phyloP scores from a whole-genome alignment of 2,113 vertebrate genomes.

The Stegastes partitus region DNA sequence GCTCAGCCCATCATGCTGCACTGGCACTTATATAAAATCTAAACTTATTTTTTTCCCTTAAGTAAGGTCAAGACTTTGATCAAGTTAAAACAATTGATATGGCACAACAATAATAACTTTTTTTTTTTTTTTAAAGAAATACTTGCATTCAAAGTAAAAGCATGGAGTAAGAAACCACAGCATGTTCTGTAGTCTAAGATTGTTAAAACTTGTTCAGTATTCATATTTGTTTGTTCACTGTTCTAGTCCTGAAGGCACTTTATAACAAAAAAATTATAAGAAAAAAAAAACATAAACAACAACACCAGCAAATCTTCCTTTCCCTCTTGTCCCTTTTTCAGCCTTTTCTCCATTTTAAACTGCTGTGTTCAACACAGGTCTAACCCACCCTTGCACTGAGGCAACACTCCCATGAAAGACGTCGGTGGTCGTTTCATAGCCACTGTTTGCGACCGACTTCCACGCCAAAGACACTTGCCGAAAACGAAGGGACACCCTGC shows the following conservation, averaged over 20 bases:
- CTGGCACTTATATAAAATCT: constrained; percentile 75
- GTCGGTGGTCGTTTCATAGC: constrained; percentile 9
- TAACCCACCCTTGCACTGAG: constrained; percentile 31
- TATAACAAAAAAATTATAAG: constrained; percentile 77
- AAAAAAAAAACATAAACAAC: constrained; percentile 67
- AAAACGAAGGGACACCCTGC: constrained; percentile 31
- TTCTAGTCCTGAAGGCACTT: constrained; percentile 94
- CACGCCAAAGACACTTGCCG: constrained; percentile 19
- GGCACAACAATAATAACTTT: constrained; percentile 71
- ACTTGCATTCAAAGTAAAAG: constrained; percentile 85
- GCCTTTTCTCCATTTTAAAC: constrained; percentile 41
- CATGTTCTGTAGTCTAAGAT: constrained; percentile 66
- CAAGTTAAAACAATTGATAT: constrained; percentile 81
- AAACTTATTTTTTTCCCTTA: constrained; percentile 72
- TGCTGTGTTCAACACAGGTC: constrained; percentile 81
- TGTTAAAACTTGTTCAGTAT: constrained; percentile 68
- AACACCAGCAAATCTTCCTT: constrained; percentile 42
- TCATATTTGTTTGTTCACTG: constrained; percentile 69
- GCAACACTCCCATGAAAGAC: constrained; percentile 29
- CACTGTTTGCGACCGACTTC: constrained; percentile 29
- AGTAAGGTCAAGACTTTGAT: constrained; percentile 82
- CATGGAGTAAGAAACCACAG: constrained; percentile 87
- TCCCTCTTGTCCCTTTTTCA: constrained; percentile 33
- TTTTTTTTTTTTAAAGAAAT: constrained; percentile 76
- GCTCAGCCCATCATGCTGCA: constrained; percentile 79